Base-by-base conservation (phyloP, 2,113 vertebrate species). In the Mormoops blainvillei region DNA sequence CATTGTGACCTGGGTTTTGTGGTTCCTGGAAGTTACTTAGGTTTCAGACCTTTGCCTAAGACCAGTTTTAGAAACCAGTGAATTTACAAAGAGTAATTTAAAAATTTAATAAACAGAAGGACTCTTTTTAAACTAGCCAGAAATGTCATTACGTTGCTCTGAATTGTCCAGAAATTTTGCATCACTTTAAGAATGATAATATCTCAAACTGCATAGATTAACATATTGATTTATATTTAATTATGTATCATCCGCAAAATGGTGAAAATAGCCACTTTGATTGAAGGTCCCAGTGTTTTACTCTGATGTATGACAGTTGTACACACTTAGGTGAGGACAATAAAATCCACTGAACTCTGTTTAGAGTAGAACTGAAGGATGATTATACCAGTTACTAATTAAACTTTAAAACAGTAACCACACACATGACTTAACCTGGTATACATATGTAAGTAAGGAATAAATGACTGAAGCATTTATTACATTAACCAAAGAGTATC, bases 211-310 rank as follows among this genome's bases (percentile, higher is more conserved):
- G 6, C 26, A 7, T 81, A 65, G 20, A 61, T 28, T 83, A 65
- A 56, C 18, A 33, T 94, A 28, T 58, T 81, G 28, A 77, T 86
- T 73, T 89, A 87, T 48, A 76, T 67, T 94, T 80, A 87, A 81
- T 31, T 80, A 45, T 9, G 56, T 68, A 68, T 80, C 77, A 91
- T 86, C 5, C 88, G 28, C 63, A 77, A 74, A 84, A 80, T 71
- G 56, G 16, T 83, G 28, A 91, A 77, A 93, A 43, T 52, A 83
- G 77, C n/a, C 50, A 61, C 33, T 68, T 80, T 77, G 50, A 67
- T 14, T 67, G 76, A 67, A 61, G 33, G n/a, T 54, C 24, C 4
- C 4, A 20, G 13, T 84, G 22, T 52, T 92, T 58, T 65, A 43
- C 61, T 78, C 31, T 4, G 7, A 24, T 45, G 14, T 82, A 11